These are phyloP conservation scores for Galagoides demidoff DNA, from an alignment of 2,797 vertebrate species.

Conservation along the genomic window DNA sequence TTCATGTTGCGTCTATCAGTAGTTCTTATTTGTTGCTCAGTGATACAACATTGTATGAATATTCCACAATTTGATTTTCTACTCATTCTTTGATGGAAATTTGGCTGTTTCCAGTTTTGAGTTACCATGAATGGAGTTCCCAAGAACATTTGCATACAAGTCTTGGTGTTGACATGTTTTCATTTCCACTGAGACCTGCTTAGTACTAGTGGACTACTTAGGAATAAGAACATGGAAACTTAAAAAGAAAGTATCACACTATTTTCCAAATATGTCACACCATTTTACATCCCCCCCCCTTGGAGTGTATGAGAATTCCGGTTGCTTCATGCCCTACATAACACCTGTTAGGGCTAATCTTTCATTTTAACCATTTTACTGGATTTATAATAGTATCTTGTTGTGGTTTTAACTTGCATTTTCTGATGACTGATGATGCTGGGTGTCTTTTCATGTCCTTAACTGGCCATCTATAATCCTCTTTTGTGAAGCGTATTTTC, in stretches of 20 bases:
- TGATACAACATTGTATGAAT: neutral
- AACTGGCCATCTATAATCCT: neutral
- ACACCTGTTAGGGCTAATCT: neutral
- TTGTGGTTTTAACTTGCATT: neutral
- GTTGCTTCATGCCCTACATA: neutral
- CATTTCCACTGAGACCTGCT: neutral
- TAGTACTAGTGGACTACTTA: neutral
- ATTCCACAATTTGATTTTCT: neutral
- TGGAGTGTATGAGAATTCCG: neutral
- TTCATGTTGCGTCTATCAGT: neutral
- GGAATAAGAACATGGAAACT: neutral
- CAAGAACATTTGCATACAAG: neutral
- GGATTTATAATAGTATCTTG: neutral
- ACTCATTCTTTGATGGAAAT: constrained; percentile 3
- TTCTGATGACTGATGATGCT: neutral
- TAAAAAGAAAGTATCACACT: neutral
- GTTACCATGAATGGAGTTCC: neutral
- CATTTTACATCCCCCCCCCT: neutral
- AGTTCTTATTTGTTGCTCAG: neutral
- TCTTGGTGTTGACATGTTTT: neutral
- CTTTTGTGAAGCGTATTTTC: constrained; percentile 42
- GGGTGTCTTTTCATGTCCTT: neutral
- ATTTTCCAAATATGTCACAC: neutral
- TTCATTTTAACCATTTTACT: neutral
- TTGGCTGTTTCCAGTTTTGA: neutral